phyloP scores from a whole-genome alignment of 2,888 invertebrate species.

The Danaus chrysippus region DNA sequence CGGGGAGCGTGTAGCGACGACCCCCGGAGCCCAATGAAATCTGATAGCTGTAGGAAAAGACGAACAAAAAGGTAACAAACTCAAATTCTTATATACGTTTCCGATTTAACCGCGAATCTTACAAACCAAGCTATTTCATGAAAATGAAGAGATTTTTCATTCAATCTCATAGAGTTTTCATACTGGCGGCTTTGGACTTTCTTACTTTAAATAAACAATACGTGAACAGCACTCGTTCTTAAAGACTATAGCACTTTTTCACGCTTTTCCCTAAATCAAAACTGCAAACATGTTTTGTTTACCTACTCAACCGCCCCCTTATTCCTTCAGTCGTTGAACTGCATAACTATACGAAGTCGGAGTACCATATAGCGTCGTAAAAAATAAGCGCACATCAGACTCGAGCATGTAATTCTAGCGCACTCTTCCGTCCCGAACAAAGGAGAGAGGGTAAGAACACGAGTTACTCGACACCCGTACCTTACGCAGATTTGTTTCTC shows the following conservation, averaged over 20 bases:
- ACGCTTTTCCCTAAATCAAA: slow-evolving; percentile 54
- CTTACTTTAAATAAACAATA: slow-evolving; percentile 22
- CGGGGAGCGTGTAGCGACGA: slow-evolving; percentile 54
- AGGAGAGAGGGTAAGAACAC: slow-evolving; percentile 79
- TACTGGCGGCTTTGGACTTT: slow-evolving; percentile 16
- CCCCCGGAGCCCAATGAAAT: slow-evolving; percentile 40
- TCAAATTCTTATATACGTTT: slow-evolving; percentile 5
- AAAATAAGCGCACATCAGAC: slow-evolving; percentile 79
- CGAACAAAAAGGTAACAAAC: slow-evolving; percentile 10
- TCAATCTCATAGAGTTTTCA: slow-evolving; percentile 11
- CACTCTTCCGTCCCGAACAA: slow-evolving; percentile 78
- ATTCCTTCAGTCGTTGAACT: slow-evolving; percentile 75
- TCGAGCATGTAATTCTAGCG: slow-evolving; percentile 79
- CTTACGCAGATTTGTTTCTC: slow-evolving; percentile 79
- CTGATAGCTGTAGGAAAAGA: slow-evolving; percentile 25
- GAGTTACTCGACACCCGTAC: slow-evolving; percentile 79
- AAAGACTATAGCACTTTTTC: slow-evolving; percentile 36
- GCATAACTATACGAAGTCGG: slow-evolving; percentile 70
- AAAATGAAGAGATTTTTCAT: too few species aligned
- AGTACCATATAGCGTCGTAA: slow-evolving; percentile 77
- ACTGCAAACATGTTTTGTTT: slow-evolving; percentile 67
- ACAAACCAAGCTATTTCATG: background rate
- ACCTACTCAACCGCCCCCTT: slow-evolving; percentile 62
- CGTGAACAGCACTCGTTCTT: slow-evolving; percentile 23
- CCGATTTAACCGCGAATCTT: slow-evolving; percentile 1